phyloP scores from a whole-genome alignment of 2,888 invertebrate genomes.

The Spodoptera picta region DNA sequence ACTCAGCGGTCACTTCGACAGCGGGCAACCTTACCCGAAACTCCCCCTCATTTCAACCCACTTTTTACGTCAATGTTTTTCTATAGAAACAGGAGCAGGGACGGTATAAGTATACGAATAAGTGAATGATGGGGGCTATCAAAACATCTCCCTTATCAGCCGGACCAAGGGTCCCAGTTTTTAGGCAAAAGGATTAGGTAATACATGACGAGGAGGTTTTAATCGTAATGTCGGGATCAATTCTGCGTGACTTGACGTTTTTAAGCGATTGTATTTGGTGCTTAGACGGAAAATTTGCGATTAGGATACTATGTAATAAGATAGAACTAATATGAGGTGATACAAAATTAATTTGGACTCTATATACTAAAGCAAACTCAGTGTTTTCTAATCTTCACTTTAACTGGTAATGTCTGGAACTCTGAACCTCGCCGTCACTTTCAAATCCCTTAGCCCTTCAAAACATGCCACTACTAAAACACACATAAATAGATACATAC shows the following conservation, averaged over 20 bases:
- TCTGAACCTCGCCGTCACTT: too few species aligned
- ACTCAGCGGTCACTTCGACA: constrained; percentile 89
- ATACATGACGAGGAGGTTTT: constrained; percentile 74
- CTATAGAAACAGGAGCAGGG: constrained; percentile 78
- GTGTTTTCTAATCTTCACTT: too few species aligned
- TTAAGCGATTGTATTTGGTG: constrained; percentile 23
- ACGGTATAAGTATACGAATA: constrained; percentile 73
- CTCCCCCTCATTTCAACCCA: constrained; percentile 77
- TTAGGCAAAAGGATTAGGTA: constrained; percentile 83
- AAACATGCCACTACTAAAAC: constrained; percentile 16
- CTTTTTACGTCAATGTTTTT: constrained; percentile 89
- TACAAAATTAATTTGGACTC: background rate
- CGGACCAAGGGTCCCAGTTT: constrained; percentile 78
- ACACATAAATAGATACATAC: constrained; percentile 1
- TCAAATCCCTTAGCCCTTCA: constrained; percentile 3
- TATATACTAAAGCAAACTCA: too few species aligned
- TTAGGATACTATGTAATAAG: background rate
- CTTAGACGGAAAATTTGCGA: background rate
- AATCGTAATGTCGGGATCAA: constrained; percentile 61
- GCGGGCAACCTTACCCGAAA: constrained; percentile 82
- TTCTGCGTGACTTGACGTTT: constrained; percentile 54
- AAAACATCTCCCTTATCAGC: constrained; percentile 86
- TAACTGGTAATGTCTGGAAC: too few species aligned
- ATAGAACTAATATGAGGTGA: too few species aligned
- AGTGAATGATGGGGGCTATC: constrained; percentile 86